Evolutionary conservation across 2,113 vertebrate genomes (phyloP), one percentile per base, ranked within the genome.

Genomic region (Oryzias curvinotus): DNA sequence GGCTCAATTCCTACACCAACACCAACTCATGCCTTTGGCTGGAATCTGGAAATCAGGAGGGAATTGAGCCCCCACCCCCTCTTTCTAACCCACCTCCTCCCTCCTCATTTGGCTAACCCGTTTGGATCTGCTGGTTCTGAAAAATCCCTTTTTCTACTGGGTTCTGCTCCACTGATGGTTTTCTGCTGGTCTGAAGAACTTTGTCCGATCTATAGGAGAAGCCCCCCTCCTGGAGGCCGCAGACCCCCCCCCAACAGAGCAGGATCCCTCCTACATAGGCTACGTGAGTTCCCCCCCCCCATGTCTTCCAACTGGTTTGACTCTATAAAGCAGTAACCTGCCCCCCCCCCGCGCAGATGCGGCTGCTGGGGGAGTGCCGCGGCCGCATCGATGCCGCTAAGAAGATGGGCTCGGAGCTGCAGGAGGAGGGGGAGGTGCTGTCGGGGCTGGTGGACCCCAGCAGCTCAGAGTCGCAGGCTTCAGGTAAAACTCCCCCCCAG

Each of bases 181-280:
- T 36, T 36, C 30, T 36, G 30, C 30, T 36, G 30, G 30, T 36
- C 3, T 36, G 30, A 36, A 36, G 30, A 36, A 36, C 30, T 36
- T 36, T 36, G 2, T 36, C 30, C 10, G 30, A 10, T 36, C 30
- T 10, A 1, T 8, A 36, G 30, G 30, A 10, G 30, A 36, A 7
- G 1, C 30, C 30, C 7, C 30, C 30, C 30, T 8, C 8, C 30
- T 8, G 30, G 8, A 36, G 30, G 8, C 30, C 1, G 8, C 8
- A 2, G 30, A 36, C 8, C 7, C 7, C 30, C 8, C 30, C 8
- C 30, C 30, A 53, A 88, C 95, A 0, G 96, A 98, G 21, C 74
- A 93, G 48, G 96, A 98, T 64, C 88, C 93, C 59, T 95, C 91
- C n/a, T 99, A 99, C 73, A 94, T 88, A 89, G 97, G 97, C 85